These are phyloP conservation scores for Ptyas mucosa DNA, from an alignment of 2,113 vertebrate species.

Conservation along the genomic window DNA sequence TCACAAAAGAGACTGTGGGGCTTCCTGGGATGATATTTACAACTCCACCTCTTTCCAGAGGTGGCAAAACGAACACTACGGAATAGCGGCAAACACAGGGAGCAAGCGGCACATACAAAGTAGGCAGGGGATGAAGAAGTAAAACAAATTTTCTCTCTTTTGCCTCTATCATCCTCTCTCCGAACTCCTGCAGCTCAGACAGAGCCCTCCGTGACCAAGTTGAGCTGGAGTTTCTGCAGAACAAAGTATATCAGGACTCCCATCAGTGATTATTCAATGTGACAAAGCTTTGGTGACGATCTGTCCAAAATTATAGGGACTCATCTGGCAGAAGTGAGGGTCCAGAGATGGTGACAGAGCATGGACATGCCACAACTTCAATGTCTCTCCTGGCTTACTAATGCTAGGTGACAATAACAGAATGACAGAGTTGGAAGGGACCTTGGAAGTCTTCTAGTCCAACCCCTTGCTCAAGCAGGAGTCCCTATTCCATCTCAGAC, in stretches of 20 bases:
- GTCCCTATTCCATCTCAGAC: too few relatives aligned
- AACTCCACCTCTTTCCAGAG: background rate
- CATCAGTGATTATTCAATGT: background rate
- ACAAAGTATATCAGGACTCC: background rate
- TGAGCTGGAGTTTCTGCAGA: too few relatives aligned
- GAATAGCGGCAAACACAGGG: background rate
- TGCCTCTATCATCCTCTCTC: background rate
- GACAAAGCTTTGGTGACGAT: background rate
- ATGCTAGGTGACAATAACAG: background rate
- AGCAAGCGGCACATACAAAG: rapidly evolving
- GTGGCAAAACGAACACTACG: background rate
- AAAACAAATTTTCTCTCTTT: background rate
- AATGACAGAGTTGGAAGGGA: too few relatives aligned
- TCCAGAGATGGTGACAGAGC: too few relatives aligned
- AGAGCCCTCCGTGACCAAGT: too few relatives aligned
- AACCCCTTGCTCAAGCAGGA: too few relatives aligned
- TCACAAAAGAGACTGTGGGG: background rate
- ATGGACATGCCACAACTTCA: background rate
- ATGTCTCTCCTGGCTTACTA: background rate
- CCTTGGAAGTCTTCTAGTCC: too few relatives aligned
- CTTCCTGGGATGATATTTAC: background rate
- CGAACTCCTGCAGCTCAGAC: background rate
- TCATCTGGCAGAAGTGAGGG: background rate
- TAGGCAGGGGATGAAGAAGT: background rate
- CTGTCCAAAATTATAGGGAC: too few relatives aligned